Base-by-base conservation (phyloP, 2,888 invertebrate species). In the Apodemia hepburni region DNA sequence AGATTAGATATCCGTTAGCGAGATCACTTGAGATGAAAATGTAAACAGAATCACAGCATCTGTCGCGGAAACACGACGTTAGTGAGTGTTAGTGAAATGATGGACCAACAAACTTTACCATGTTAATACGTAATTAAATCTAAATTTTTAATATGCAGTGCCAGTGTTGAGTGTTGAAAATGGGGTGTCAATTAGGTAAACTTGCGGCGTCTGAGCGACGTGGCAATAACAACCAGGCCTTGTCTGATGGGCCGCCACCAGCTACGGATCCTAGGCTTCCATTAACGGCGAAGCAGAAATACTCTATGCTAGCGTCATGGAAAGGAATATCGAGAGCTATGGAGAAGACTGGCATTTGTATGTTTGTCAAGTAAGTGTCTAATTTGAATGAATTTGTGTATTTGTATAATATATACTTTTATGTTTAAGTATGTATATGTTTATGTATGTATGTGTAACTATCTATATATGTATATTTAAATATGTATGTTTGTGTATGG, bases 291-390 rank as follows among this genome's bases (percentile, higher is more conserved):
- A 95, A 95, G 79, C 97, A 98, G 92, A 97, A 96, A 87, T 98
- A 96, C 86, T 95, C 94, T 71, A 96, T 98, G 93, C 92, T 96
- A 69, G 97, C 97, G 1, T 97, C 97, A 12, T 98, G 98, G 98
- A 97, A 97, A 77, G 97, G 96, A 35, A 97, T 98, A 73, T 95
- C 96, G 70, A 93, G 97, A 70, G 97, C 97, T 15, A 96, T 97
- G 94, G 96, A 97, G 84, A 94, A 95, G 63, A 97, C 97, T 58
- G 97, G 97, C 61, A 95, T 97, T 72, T 95, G 95, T 87, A 98
- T 98, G 97, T 97, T 98, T 85, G 93, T 97, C 84, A 97, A 96
- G 97, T 97, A 91, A 95, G 96, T 95, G 7, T 29, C 29, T 33
- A 22, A 22, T 22, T 22, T 22, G n/a, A n/a, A n/a, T n/a, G n/a